A percentile compares a stretch with the other conserved stretches of the same genome.
phyloP scores from a whole-genome alignment of 2,888 invertebrate species.

The Iselma pallidipennis region DNA sequence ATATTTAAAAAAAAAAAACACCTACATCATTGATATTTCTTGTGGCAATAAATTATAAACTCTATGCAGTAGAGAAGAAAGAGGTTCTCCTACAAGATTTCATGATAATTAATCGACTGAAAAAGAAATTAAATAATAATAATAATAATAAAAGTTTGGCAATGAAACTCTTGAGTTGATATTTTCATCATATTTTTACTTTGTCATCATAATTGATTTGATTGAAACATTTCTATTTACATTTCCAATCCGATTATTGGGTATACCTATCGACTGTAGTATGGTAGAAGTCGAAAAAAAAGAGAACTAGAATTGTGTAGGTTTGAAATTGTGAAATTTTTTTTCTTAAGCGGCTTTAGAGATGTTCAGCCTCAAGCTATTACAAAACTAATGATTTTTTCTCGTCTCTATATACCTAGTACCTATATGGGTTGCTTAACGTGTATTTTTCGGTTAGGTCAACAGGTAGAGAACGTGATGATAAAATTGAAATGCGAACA shows the following conservation, averaged over 20 bases:
- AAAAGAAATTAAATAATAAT: not conserved
- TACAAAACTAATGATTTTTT: not conserved
- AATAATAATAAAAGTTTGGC: no score
- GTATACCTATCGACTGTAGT: not conserved
- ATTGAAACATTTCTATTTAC: not conserved
- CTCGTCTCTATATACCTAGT: not conserved
- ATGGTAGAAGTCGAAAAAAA: no score
- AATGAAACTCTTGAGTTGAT: no score
- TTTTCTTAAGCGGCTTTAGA: not conserved
- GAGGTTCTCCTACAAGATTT: not conserved
- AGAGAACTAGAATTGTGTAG: not conserved
- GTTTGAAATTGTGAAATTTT: not conserved
- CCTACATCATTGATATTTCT: not conserved
- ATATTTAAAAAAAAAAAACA: not conserved
- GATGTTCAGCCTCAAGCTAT: not conserved
- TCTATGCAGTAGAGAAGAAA: not conserved
- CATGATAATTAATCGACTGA: not conserved
- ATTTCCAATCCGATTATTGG: not conserved
- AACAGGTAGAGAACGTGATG: not conserved
- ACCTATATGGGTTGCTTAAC: not conserved
- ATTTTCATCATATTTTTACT: no score
- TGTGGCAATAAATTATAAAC: not conserved
- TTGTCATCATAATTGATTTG: not conserved
- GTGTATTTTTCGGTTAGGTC: not conserved
- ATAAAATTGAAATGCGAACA: not conserved